Base-by-base conservation (phyloP, 2,797 vertebrate genomes). In the Chiroxiphia lanceolata region DNA sequence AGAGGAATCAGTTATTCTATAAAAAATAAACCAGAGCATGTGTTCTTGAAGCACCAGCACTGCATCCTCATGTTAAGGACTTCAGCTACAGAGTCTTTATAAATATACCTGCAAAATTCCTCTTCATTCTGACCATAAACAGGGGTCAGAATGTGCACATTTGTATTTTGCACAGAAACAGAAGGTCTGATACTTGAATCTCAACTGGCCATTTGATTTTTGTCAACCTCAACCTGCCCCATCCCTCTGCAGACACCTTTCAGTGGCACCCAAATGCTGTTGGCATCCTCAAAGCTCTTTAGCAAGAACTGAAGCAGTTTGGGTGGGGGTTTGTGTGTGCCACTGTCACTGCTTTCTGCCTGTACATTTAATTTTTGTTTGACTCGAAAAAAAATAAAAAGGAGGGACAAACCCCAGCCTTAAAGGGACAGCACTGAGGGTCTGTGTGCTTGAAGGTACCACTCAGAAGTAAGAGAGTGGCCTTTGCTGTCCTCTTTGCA, bases 41-140 rank as follows among this genome's bases (percentile, higher is more conserved):
- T 85, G 80, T 95, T 97, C 82, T 84, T 86, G 86, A 97, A 97
- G 95, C 95, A 97, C 96, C 95, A 96, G 94, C 94, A 60, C 93
- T 86, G 90, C 72, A 91, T 91, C 84, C 77, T 80, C 54, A 85
- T 74, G 40, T 94, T 95, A 40, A 95, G 72, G 65, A 91, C 92
- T 96, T 95, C 59, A 84, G 64, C 56, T 89, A 48, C 50, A 40
- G 92, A 91, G 79, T 89, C 51, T 94, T 94, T 77, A 90, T 79
- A 90, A 97, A 87, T 63, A 83, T 33, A 89, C 33, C 31, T 76
- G 76, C 67, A 90, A 87, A 96, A 96, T 91, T 87, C 76, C 86
- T 69, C 69, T 54, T 78, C 12, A 3, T 42, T 82, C 71, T 77
- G 64, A 26, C 71, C 72, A 70, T 12, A 31, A 83, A 64, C 16